These are phyloP conservation scores for Loxodonta africana DNA, from an alignment of 2,113 vertebrate genomes.

Conservation along the genomic window DNA sequence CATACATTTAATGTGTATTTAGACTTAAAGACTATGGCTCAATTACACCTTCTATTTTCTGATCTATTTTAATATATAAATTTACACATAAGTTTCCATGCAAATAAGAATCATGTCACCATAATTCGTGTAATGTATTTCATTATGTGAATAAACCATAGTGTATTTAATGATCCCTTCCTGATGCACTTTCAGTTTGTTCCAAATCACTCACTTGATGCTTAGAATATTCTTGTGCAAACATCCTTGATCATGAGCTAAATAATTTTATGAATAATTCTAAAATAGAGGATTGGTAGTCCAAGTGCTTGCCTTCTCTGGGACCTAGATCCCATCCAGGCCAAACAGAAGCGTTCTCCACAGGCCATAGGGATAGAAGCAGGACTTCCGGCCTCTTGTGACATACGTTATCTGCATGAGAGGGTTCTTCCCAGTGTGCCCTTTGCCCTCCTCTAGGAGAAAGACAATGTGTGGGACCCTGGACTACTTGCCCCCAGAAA, in stretches of 20 bases:
- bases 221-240: neutral
- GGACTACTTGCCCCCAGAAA: conserved; percentile 95
- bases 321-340: neutral
- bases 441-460: conserved; percentile 85
- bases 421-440: neutral
- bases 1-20: neutral
- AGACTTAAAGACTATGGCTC: neutral
- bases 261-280: neutral
- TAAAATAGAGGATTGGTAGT: neutral
- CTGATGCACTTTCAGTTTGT: neutral
- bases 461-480: conserved; percentile 94
- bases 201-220: neutral
- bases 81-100: neutral
- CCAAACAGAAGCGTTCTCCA: neutral
- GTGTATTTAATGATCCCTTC: neutral
- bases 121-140: neutral
- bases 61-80: neutral
- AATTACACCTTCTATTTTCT: neutral
- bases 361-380: neutral
- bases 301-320: neutral
- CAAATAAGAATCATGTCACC: neutral
- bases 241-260: neutral
- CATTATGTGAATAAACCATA: neutral
- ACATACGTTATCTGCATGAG: neutral
- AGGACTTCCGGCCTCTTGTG: neutral